Evolutionary conservation across 2,888 invertebrate genomes (phyloP), one percentile per base, ranked within the genome.

Genomic region (Cheilosia vernalis): DNA sequence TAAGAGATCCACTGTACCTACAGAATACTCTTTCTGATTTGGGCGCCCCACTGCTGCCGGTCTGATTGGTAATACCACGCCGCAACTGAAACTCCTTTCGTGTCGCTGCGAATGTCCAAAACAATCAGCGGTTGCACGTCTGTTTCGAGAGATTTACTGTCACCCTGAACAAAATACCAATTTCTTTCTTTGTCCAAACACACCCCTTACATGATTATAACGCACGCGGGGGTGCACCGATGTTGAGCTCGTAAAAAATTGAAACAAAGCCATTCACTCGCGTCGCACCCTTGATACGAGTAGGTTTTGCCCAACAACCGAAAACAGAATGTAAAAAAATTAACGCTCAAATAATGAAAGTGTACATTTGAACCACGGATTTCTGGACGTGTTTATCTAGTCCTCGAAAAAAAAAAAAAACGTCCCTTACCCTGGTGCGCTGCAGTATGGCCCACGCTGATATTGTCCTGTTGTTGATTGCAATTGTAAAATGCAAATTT

Each of bases 401-500:
- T 84, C 69, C 58, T 51, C 44, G 30, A 33, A 60, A 69, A 58
- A 37, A 30, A 40, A 37, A 69, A 58, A 37, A 30, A 37, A 9
- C 0, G 2, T 10, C 21, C 19, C 56, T 1, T 21, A 5, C 24
- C 24, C 42, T 53, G 33, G 5, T 17, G 13, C 21, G 21, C 10
- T 30, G 51, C 44, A 27, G 60, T 44, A 13, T 42, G 49, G 51
- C 60, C 33, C 60, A 37, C 63, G 37, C 63, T 60, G 84, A 85
- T 85, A 85, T 85, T 74, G 70, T 77, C 72, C 72, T 61, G 76
- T 80, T 81, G 85, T 76, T 85, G 85, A 85, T 81, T 85, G 85
- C 85, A 85, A 85, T 85, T 85, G 85, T 85, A 85, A 85, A 85
- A 85, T 85, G 85, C 85, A 81, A 85, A 85, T 80, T 79, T 74